Conservation (phyloP, 2,888 invertebrate species). For the Unio delphinus region DNA sequence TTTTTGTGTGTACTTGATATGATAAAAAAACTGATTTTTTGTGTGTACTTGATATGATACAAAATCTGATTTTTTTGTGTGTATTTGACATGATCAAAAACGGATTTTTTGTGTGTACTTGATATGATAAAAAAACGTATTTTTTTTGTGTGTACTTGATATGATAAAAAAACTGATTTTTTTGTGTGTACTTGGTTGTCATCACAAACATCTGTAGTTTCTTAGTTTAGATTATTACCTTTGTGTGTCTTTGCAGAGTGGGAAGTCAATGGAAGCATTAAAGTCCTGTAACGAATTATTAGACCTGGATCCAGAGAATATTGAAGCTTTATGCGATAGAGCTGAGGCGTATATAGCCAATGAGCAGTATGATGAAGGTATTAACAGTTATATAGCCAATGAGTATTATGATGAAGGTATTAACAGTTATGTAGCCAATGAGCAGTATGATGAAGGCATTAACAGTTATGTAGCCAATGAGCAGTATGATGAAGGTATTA, state of each 20-base stretch:
- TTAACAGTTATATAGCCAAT: slow-evolving; percentile 78
- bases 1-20: too few species aligned
- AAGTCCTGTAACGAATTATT: slow-evolving; percentile 85
- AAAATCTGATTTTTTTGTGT: too few species aligned
- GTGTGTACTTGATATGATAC: too few species aligned
- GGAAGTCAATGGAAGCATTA: slow-evolving; percentile 82
- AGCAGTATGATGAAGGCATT: slow-evolving; percentile 89
- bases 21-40: too few species aligned
- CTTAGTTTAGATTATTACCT: too few species aligned
- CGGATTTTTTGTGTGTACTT: too few species aligned
- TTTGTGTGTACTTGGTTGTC: too few species aligned
- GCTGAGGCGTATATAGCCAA: slow-evolving; percentile 92
- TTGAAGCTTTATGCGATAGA: slow-evolving; percentile 87
- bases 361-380: slow-evolving; percentile 91
- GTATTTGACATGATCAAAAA: too few species aligned
- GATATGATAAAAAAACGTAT: too few species aligned
- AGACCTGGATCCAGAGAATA: slow-evolving; percentile 79
- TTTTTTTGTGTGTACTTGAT: too few species aligned
- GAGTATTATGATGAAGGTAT: slow-evolving; percentile 91
- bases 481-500: slow-evolving; percentile 86
- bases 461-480: slow-evolving; percentile 83
- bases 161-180: too few species aligned
- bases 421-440: slow-evolving; percentile 80
- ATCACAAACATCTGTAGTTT: too few species aligned
- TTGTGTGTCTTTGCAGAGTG: slow-evolving; percentile 74